Percentiles rank a stretch among this genome's conserved stretches.
Conservation (phyloP, 2,888 invertebrate genomes). For the Hirtodrosophila cameraria region DNA sequence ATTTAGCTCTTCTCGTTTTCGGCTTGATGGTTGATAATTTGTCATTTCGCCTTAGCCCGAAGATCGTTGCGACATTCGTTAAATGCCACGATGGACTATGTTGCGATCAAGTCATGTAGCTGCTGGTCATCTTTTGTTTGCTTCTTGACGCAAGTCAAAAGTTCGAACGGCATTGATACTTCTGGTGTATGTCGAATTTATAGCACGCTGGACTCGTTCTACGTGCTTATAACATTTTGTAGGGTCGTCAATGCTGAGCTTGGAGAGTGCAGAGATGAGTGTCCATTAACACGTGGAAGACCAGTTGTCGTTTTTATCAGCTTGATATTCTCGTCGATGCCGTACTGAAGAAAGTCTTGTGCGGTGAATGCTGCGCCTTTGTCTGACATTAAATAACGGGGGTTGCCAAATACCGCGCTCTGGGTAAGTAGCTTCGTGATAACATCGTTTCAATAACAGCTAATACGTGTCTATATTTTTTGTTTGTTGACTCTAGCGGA, state of each 20-base stretch:
- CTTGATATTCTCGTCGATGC: background rate
- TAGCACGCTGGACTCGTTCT: background rate
- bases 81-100: too few relatives aligned
- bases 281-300: background rate
- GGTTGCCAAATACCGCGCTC: too few relatives aligned
- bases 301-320: background rate
- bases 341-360: too few relatives aligned
- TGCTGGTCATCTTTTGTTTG: background rate
- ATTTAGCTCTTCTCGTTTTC: slow-evolving; percentile 13
- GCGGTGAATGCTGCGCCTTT: too few relatives aligned
- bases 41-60: slow-evolving; percentile 3
- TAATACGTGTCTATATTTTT: slow-evolving; percentile 65
- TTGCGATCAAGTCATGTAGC: background rate
- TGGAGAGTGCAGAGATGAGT: background rate
- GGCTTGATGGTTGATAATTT: slow-evolving; percentile 8
- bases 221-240: slow-evolving; percentile 9
- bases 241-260: background rate
- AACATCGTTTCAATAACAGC: slow-evolving; percentile 62
- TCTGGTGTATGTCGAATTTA: slow-evolving; percentile 4
- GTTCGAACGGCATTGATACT: background rate
- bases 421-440: too few relatives aligned
- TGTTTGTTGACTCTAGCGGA: slow-evolving; percentile 67
- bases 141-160: background rate
- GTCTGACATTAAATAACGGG: too few relatives aligned
- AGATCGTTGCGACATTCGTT: background rate